A percentile compares a stretch with the other conserved stretches of the same genome.
Conservation (phyloP, 2,888 invertebrate species). For the Serripes groenlandicus region DNA sequence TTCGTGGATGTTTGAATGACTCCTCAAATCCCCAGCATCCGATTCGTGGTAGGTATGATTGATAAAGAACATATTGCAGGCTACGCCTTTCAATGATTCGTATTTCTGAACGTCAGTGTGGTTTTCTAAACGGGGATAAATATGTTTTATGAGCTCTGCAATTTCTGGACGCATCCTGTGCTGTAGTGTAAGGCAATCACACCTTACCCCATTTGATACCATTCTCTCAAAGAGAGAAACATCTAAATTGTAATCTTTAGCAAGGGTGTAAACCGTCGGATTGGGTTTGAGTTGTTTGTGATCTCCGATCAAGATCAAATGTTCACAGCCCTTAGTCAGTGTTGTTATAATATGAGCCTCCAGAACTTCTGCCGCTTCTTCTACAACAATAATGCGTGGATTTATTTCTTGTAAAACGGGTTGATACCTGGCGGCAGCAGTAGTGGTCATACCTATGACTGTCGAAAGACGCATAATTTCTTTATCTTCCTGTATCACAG, state of each 20-base stretch:
- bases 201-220: slow-evolving; percentile 90
- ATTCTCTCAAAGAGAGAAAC: slow-evolving; percentile 94
- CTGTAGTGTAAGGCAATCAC: slow-evolving; percentile 89
- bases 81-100: slow-evolving; percentile 75
- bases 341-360: slow-evolving; percentile 94
- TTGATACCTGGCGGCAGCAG: slow-evolving; percentile 83
- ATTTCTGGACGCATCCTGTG: slow-evolving; percentile 85
- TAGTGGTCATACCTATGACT: slow-evolving; percentile 85
- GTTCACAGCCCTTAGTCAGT: slow-evolving; percentile 91
- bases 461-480: slow-evolving; percentile 71
- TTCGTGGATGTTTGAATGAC: slow-evolving; percentile 81
- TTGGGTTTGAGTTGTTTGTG: slow-evolving; percentile 93
- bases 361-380: slow-evolving; percentile 95
- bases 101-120: slow-evolving; percentile 73
- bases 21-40: slow-evolving; percentile 73
- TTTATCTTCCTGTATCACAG: slow-evolving; percentile 72
- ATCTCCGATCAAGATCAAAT: slow-evolving; percentile 94
- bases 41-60: slow-evolving; percentile 78
- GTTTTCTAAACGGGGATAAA: slow-evolving; percentile 70
- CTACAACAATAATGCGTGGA: slow-evolving; percentile 88
- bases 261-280: slow-evolving; percentile 90
- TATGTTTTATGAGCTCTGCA: slow-evolving; percentile 76
- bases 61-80: slow-evolving; percentile 80
- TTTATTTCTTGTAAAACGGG: slow-evolving; percentile 80
- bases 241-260: slow-evolving; percentile 90